A percentile compares a stretch with the other conserved stretches of the same genome.
Conservation (phyloP, 2,888 invertebrate species). For the Scaptomyza cyrtandrae region DNA sequence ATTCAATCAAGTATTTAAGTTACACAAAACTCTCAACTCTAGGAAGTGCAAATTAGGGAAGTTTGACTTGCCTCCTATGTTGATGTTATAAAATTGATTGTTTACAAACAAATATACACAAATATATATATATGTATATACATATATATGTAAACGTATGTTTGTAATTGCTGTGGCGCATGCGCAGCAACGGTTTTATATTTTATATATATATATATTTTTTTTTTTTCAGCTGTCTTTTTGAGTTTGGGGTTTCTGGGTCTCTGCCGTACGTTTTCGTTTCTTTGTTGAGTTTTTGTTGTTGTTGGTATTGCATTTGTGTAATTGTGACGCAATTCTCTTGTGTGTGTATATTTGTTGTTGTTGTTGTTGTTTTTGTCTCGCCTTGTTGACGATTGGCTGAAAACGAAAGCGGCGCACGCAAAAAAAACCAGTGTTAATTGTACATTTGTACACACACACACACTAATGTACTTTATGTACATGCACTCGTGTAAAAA, state of each 20-base stretch:
- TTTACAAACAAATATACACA: not conserved
- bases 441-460: slow-evolving; percentile 22
- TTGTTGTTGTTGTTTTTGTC: slow-evolving; percentile 56
- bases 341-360: slow-evolving; percentile 47
- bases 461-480: slow-evolving; percentile 2
- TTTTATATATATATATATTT: no score
- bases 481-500: slow-evolving; percentile 4
- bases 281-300: slow-evolving; percentile 31
- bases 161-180: slow-evolving; percentile 51
- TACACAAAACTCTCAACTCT: not conserved
- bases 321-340: slow-evolving; percentile 73
- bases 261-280: slow-evolving; percentile 58
- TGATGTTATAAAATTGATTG: not conserved
- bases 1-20: not conserved
- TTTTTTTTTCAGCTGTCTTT: slow-evolving; percentile 4
- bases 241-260: slow-evolving; percentile 71
- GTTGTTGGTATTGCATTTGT: slow-evolving; percentile 52
- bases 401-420: slow-evolving; percentile 61
- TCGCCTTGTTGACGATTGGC: slow-evolving; percentile 61
- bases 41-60: not conserved
- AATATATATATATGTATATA: not conserved
- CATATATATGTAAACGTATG: slow-evolving; percentile 4
- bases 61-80: not conserved
- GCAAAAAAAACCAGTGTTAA: slow-evolving; percentile 43
- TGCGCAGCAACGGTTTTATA: slow-evolving; percentile 56